Evolutionary conservation across 30 jellyfish, hydroid and myxozoan genomes (phyloP), one percentile per base, ranked within the genome.

Genomic region (Cassiopea xamachana): DNA sequence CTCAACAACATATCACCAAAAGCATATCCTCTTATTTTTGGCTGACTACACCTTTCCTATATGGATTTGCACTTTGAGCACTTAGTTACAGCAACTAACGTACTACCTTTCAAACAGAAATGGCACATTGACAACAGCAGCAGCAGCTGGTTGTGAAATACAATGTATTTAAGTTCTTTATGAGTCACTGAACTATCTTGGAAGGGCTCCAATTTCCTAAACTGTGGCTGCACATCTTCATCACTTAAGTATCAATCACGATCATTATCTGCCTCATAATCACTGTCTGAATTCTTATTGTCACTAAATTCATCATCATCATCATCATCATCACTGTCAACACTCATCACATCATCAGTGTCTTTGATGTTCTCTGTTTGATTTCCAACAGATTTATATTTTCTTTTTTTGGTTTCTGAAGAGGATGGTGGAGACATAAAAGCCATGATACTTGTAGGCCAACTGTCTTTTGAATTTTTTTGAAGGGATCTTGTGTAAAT

Each of bases 1-100:
- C 93, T 85, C 88, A 85, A 79, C 47, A 85, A 59, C 12, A 49
- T 85, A 85, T 85, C 80, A 73, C 86, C 93, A 48, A 71, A 80
- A 19, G 93, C 79, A 71, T 6, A 39, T 7, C 93, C 93, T 62
- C 89, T 46, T 46, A 73, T 58, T 72, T 70, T 73, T 51, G 79
- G 62, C 88, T 85, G 93, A 85, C 93, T 85, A 16, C 88, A 46
- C 93, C 93, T 71, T 73, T 85, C 93, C 93, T 89, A 71, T 14
- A 10, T 49, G 78, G 80, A 71, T 85, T 85, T 71, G 74, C 93
- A 73, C 64, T 71, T 80, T 85, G 78, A 60, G 19, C 77, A 80
- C 89, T 60, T 51, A 58, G 59, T 39, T 17, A 58, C 89, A 80
- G 89, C 80, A 80, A 80, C 79, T 58, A 58, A 51, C 89, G 0